A percentile compares a stretch with the other conserved stretches of the same genome.
Evolutionary conservation across 2,888 invertebrate genomes (phyloP).

Genomic region (Exocentrus adspersus): DNA sequence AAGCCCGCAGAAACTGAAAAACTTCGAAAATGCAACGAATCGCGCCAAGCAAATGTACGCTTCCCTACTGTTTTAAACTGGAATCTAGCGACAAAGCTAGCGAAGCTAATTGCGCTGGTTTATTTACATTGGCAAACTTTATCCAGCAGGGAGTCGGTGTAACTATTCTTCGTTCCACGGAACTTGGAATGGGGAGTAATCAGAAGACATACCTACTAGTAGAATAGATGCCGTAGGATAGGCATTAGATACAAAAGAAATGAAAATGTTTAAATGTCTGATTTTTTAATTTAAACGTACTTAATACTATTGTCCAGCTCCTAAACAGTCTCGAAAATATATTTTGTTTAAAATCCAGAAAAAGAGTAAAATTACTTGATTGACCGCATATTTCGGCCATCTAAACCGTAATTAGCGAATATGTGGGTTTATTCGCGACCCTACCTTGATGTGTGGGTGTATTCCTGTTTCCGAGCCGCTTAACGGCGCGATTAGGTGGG

Average conservation of each 20-base stretch:
- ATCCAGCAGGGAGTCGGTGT: neutral
- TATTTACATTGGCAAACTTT: slow-evolving; percentile 22
- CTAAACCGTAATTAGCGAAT: slow-evolving; percentile 28
- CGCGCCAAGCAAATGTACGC: neutral
- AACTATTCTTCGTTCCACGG: neutral
- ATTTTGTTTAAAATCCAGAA: slow-evolving; percentile 15
- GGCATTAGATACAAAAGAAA: too few species aligned
- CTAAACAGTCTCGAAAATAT: neutral
- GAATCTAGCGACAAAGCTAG: slow-evolving; percentile 13
- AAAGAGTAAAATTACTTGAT: slow-evolving; percentile 16
- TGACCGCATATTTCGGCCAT: slow-evolving; percentile 21
- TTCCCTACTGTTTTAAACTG: slow-evolving; percentile 11
- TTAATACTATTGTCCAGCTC: neutral
- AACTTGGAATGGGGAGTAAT: neutral
- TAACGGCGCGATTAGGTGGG: slow-evolving; percentile 26
- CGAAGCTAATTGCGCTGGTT: slow-evolving; percentile 21
- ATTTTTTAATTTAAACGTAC: too few species aligned
- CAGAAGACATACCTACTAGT: too few species aligned
- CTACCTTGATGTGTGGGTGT: slow-evolving; percentile 27
- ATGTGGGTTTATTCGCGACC: slow-evolving; percentile 20
- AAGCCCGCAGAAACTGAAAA: slow-evolving; percentile 1
- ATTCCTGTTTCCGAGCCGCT: slow-evolving; percentile 28
- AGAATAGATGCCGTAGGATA: too few species aligned
- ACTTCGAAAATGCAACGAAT: slow-evolving; percentile 12
- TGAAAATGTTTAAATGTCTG: too few species aligned